Evolutionary conservation across 23 tunicate species (phyloP).

Genomic region (Halocynthia aurantium): DNA sequence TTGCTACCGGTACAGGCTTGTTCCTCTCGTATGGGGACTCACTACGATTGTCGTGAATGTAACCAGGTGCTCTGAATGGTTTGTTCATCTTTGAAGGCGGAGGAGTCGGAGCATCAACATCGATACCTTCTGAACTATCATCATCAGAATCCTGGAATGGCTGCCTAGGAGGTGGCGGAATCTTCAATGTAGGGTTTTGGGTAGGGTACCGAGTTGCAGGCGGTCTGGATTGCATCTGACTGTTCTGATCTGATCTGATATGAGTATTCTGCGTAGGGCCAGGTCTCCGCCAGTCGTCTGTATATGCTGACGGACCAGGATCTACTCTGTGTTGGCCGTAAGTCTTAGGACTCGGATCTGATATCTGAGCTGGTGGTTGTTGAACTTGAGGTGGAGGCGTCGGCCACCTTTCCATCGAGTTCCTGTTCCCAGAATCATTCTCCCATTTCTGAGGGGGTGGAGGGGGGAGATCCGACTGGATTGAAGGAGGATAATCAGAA

Average conservation of each 20-base stretch:
- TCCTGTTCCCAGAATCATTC: neutral
- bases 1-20: conserved; percentile 13
- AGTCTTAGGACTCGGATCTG: neutral
- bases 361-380: neutral
- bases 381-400: conserved; percentile 32
- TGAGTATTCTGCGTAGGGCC: neutral
- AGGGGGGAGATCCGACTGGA: too few species aligned
- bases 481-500: too few species aligned
- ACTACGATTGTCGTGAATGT: neutral
- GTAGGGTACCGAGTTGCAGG: neutral
- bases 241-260: neutral
- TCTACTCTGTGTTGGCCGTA: too few species aligned
- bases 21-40: conserved; percentile 13
- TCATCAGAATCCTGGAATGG: conserved; percentile 51
- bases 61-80: neutral
- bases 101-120: conserved; percentile 89
- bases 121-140: conserved; percentile 70
- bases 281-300: conserved; percentile 16
- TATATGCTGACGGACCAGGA: neutral
- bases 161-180: conserved; percentile 27
- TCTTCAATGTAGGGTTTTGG: neutral
- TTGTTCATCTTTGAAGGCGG: conserved; percentile 28
- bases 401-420: conserved; percentile 27
- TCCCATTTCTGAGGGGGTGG: too few species aligned
- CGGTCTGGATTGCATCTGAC: neutral